phyloP scores from a whole-genome alignment of 2,113 vertebrate species.

The Silurus glanis region DNA sequence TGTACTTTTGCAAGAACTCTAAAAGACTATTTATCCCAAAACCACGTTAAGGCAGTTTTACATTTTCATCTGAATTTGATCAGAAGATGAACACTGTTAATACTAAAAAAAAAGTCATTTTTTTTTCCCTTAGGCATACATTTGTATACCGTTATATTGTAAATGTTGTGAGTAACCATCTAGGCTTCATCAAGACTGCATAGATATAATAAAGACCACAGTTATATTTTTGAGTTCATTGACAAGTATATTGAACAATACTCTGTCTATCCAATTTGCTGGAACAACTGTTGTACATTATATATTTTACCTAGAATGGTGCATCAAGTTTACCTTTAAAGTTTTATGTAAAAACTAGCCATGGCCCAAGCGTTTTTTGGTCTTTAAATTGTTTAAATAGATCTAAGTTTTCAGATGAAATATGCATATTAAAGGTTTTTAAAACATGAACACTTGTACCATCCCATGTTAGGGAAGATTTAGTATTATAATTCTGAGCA shows the following conservation, averaged over 20 bases:
- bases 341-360: not conserved
- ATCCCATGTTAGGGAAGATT: not conserved
- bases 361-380: not conserved
- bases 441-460: no score
- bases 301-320: not conserved
- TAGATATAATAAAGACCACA: not conserved
- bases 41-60: not conserved
- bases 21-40: not conserved
- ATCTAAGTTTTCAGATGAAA: not conserved
- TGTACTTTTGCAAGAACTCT: not conserved
- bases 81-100: not conserved
- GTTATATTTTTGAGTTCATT: not conserved
- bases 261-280: not conserved
- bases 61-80: not conserved
- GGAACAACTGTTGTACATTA: not conserved
- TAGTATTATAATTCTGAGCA: not conserved
- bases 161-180: not conserved
- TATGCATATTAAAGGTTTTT: not conserved
- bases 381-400: not conserved
- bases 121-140: not conserved
- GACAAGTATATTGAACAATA: not conserved
- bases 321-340: not conserved
- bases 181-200: not conserved
- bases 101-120: not conserved
- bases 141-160: not conserved